Base-by-base conservation (phyloP, 2,797 vertebrate genomes). In the Pampus argenteus region DNA sequence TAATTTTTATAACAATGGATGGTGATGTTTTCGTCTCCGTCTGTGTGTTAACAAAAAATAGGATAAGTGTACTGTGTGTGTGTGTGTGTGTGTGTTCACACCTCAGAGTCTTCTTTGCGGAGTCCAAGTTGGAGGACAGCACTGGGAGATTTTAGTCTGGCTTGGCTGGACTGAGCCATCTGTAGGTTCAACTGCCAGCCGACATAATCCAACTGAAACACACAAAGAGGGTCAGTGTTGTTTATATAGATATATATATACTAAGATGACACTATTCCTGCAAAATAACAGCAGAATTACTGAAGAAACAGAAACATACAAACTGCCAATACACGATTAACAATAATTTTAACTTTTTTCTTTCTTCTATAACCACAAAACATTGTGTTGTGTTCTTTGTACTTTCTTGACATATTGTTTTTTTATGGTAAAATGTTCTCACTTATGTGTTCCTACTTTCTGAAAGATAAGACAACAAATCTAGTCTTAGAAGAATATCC, bases 171-270 rank as follows among this genome's bases (percentile, higher is more conserved):
- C 73, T 96, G 95, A 61, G 95, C 95, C 98, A 99, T 97, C 91
- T 97, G 96, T 89, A 99, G 96, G 90, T 96, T 98, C 86, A 99
- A 94, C 93, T 98, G 96, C 97, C 98, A 99, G 77, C 95, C 95
- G 9, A 98, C 91, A 3, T 93, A 95, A 82, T 97, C 97, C 62
- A 99, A 95, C 98, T 99, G 87, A 63, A 60, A 92, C 87, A 91
- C 66, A 94, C 67, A 74, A 60, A 69, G 2, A 8, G 3, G 54
- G 42, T 6, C 55, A 17, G 18, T 48, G 9, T 11, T 36, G 20
- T 40, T 75, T 4, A 42, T 34, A 20, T 47, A 22, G 23, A 22
- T 44, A 3, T 34, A 10, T 67, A 42, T 45, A 65, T n/a, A 15
- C 6, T 22, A 28, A 34, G n/a, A 20, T n/a, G 28, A 17, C 55